These are phyloP conservation scores for Mythimna ferrago DNA, from an alignment of 2,888 invertebrate genomes.

Conservation along the genomic window DNA sequence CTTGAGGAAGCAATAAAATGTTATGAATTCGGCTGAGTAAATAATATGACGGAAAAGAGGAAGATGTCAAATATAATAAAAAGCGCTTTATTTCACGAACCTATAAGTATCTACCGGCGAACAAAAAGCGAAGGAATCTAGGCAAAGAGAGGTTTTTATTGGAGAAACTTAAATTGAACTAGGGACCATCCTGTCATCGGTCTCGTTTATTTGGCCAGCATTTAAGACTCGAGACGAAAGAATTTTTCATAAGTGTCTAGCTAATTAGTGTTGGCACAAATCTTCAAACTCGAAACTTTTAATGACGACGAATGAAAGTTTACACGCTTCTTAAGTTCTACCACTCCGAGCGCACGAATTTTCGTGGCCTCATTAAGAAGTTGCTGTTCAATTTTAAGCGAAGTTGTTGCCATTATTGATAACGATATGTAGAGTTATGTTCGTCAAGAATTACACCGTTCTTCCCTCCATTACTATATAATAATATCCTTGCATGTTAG, in stretches of 20 bases:
- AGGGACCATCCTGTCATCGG: conserved; percentile 53
- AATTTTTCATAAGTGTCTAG: conserved; percentile 81
- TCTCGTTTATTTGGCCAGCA: conserved; percentile 66
- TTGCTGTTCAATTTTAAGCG: conserved; percentile 80
- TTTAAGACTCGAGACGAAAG: conserved; percentile 66
- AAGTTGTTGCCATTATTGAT: conserved; percentile 84
- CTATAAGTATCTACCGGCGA: conserved; percentile 33
- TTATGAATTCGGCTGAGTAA: conserved; percentile 42
- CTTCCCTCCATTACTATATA: conserved; percentile 53
- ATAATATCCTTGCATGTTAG: conserved; percentile 37
- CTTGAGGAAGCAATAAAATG: conserved; percentile 46
- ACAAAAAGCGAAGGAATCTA: conserved; percentile 50
- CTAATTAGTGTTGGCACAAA: conserved; percentile 89
- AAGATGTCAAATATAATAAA: conserved; percentile 56
- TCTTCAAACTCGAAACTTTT: conserved; percentile 87
- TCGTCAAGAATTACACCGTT: conserved; percentile 62
- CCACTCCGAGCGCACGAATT: conserved; percentile 82
- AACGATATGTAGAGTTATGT: conserved; percentile 75
- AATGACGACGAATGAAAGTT: conserved; percentile 89
- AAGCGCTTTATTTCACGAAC: conserved; percentile 50
- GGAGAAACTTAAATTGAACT: conserved; percentile 59
- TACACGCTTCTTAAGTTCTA: conserved; percentile 86
- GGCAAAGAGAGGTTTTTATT: conserved; percentile 46
- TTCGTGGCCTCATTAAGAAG: conserved; percentile 88
- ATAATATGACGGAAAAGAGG: conserved; percentile 34